Percentiles rank a stretch among this genome's conserved stretches.
Evolutionary conservation across 2,113 vertebrate genomes (phyloP).

Genomic region (Xenus cinereus): DNA sequence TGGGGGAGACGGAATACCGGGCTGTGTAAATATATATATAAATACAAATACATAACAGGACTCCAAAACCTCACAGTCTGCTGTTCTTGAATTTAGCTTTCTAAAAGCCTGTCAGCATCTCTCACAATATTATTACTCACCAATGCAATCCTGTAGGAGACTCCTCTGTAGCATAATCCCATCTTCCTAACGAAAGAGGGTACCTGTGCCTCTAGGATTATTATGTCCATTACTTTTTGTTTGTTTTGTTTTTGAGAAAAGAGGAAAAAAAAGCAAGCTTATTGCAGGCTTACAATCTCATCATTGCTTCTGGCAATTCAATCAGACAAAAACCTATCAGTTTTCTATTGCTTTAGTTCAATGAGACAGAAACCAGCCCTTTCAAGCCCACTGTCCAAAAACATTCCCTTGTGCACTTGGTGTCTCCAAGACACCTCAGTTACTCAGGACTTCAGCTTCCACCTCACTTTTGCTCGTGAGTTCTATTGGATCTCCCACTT

Average conservation of each 20-base stretch:
- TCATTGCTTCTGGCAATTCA: constrained; percentile 19
- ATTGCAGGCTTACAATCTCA: constrained; percentile 6
- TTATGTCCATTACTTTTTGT: neutral
- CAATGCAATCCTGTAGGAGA: neutral
- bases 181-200: neutral
- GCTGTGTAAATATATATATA: neutral
- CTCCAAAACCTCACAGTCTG: neutral
- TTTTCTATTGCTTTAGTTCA: neutral
- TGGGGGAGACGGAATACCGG: neutral
- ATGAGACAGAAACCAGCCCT: neutral
- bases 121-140: neutral
- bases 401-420: neutral
- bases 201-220: neutral
- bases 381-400: neutral
- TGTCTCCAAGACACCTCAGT: neutral
- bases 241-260: neutral
- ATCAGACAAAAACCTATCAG: constrained; percentile 8
- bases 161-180: neutral
- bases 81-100: neutral
- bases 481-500: neutral
- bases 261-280: constrained; percentile 17
- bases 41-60: neutral
- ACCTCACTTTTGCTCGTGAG: neutral
- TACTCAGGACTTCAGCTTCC: neutral
- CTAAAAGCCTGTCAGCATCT: neutral